Percentiles rank a stretch among this genome's conserved stretches.
These are phyloP conservation scores for Nesogale talazaci DNA, from an alignment of 2,113 vertebrate genomes.

Conservation along the genomic window DNA sequence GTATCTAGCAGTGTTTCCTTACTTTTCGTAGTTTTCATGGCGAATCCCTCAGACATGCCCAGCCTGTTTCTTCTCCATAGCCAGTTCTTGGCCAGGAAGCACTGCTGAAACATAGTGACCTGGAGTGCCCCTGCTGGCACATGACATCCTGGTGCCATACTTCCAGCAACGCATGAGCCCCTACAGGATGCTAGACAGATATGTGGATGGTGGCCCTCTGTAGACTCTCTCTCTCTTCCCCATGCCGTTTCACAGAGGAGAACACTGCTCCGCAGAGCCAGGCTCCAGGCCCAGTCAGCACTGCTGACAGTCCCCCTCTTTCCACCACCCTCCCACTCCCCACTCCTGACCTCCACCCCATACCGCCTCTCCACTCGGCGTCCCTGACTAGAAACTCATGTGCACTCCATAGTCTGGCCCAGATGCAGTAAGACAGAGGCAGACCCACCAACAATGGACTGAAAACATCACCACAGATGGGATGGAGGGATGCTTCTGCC, in stretches of 20 bases:
- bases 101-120: too few species aligned
- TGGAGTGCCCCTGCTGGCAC: too few species aligned
- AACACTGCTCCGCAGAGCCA: background rate
- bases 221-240: background rate
- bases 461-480: background rate
- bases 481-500: background rate
- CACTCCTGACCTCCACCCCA: background rate
- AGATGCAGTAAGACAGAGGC: background rate
- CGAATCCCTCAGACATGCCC: too few species aligned
- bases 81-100: too few species aligned
- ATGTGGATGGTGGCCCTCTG: too few species aligned
- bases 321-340: too few species aligned
- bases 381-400: background rate
- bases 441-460: background rate
- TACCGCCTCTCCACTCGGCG: background rate
- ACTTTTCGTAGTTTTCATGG: too few species aligned
- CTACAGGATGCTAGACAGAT: too few species aligned
- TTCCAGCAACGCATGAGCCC: too few species aligned
- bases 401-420: background rate
- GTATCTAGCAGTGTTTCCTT: too few species aligned
- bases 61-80: too few species aligned
- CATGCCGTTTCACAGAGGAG: background rate
- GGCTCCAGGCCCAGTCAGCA: background rate
- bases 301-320: background rate
- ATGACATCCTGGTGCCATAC: too few species aligned